These are phyloP conservation scores for Nephotettix cincticeps DNA, from an alignment of 1,140 invertebrate species.

Conservation along the genomic window DNA sequence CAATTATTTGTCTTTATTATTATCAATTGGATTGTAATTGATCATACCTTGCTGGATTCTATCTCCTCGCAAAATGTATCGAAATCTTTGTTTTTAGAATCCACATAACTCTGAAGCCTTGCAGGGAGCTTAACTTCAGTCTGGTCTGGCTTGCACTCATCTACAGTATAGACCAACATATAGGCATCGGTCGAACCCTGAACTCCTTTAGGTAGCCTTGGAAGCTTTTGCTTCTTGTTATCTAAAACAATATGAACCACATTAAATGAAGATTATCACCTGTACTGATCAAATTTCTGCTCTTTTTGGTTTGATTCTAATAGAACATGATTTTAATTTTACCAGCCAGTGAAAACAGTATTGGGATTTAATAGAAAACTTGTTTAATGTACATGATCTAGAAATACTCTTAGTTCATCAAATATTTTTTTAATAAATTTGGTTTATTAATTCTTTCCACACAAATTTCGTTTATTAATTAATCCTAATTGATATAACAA, in stretches of 20 bases:
- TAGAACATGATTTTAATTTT: neutral
- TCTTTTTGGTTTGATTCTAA: neutral
- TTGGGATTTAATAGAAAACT: too few relatives aligned
- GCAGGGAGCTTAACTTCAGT: neutral
- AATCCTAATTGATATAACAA: too few relatives aligned
- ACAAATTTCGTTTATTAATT: too few relatives aligned
- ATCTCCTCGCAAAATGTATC: constrained; percentile 25
- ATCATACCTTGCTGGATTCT: constrained; percentile 16
- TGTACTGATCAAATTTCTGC: too few relatives aligned
- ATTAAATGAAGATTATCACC: neutral
- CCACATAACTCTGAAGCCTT: constrained; percentile 23
- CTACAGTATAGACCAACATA: constrained; percentile 62
- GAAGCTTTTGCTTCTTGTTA: constrained; percentile 48
- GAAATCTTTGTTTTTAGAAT: constrained; percentile 26
- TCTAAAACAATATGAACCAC: constrained; percentile 42
- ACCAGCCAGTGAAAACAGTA: neutral
- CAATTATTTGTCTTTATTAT: too few relatives aligned
- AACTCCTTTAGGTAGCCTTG: constrained; percentile 51
- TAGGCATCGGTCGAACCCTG: constrained; percentile 60
- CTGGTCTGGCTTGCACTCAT: constrained; percentile 1
- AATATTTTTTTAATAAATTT: too few relatives aligned
- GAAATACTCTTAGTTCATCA: too few relatives aligned
- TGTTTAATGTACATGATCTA: too few relatives aligned
- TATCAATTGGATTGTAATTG: too few relatives aligned
- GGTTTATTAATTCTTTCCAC: too few relatives aligned